Conservation (phyloP, 2,888 invertebrate genomes). For the Chirona hameri region DNA sequence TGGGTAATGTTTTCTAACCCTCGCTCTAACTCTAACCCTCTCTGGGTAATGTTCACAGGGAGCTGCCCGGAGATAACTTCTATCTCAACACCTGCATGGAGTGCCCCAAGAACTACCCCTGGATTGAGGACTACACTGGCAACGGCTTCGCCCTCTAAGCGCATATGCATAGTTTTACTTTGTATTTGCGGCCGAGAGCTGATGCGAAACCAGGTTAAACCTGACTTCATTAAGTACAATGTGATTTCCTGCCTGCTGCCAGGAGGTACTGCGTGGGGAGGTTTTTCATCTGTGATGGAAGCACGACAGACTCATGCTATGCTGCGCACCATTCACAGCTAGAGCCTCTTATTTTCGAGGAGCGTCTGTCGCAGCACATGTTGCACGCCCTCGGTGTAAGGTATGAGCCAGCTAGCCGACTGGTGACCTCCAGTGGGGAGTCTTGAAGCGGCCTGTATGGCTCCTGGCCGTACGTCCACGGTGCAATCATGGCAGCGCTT, state of each 20-base stretch:
- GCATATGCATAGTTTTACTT: background rate
- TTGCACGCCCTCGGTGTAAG: too few species aligned
- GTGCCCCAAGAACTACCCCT: conserved; percentile 91
- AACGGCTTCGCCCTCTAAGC: conserved; percentile 58
- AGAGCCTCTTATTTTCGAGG: too few species aligned
- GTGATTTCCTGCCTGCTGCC: background rate
- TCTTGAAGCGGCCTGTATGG: too few species aligned
- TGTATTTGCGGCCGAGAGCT: background rate
- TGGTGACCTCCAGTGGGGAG: too few species aligned
- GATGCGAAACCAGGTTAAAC: background rate
- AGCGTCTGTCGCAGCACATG: too few species aligned
- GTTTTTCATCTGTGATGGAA: background rate
- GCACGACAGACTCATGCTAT: background rate
- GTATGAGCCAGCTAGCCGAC: too few species aligned
- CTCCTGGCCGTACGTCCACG: too few species aligned
- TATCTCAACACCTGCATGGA: conserved; percentile 93
- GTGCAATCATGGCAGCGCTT: too few species aligned
- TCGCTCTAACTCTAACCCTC: too few species aligned
- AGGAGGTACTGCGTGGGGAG: background rate
- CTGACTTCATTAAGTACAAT: background rate
- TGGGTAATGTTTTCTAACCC: too few species aligned
- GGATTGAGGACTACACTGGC: conserved; percentile 90
- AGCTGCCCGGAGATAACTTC: conserved; percentile 85
- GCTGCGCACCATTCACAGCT: background rate
- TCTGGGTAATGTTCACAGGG: conserved; percentile 45